phyloP scores from a whole-genome alignment of 2,113 vertebrate species.

The Callocephalon fimbriatum region DNA sequence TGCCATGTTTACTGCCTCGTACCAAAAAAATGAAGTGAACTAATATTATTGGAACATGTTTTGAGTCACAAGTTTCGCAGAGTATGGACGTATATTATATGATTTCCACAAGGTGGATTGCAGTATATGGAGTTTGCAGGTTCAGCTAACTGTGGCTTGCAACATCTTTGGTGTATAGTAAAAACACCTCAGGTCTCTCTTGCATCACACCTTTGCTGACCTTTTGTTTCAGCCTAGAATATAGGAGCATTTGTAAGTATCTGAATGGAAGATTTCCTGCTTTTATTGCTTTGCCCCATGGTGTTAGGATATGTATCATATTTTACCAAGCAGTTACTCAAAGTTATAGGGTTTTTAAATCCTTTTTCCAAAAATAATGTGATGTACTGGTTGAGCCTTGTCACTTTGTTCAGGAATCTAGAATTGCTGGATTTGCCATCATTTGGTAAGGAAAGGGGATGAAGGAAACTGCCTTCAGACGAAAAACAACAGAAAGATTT shows the following conservation, averaged over 20 bases:
- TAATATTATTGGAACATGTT: not conserved
- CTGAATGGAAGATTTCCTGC: not conserved
- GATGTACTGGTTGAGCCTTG: not conserved
- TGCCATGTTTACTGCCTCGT: accelerated
- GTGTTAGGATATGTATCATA: not conserved
- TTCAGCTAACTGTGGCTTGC: not conserved
- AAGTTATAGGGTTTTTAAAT: not conserved
- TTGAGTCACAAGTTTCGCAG: not conserved
- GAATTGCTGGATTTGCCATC: not conserved
- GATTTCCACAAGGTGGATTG: not conserved
- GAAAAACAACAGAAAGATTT: not conserved
- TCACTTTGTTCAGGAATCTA: not conserved
- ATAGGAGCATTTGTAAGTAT: not conserved
- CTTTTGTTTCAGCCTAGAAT: not conserved
- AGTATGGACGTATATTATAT: not conserved
- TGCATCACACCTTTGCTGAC: not conserved
- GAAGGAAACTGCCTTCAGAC: not conserved
- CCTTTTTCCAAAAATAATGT: not conserved
- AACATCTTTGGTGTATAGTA: not conserved
- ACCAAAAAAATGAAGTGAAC: not conserved
- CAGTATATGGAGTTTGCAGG: not conserved
- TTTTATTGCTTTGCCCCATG: not conserved
- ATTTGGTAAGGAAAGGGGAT: not conserved
- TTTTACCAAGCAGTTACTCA: not conserved
- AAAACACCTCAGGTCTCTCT: not conserved